Conservation (phyloP, 2,113 vertebrate species). For the Dromaius novaehollandiae region DNA sequence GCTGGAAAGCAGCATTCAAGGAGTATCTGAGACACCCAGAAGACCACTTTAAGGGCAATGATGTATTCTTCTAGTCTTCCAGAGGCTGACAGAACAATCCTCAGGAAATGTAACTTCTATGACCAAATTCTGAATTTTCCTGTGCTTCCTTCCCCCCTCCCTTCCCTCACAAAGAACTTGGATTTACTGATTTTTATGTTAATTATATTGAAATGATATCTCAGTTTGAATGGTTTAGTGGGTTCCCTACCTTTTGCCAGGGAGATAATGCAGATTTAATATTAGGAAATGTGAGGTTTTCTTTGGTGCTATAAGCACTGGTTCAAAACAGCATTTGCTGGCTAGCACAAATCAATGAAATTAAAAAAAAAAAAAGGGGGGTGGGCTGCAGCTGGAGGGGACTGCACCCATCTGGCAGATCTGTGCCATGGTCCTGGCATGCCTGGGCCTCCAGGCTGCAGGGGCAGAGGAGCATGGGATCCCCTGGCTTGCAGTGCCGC, state of each 20-base stretch:
- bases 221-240: neutral
- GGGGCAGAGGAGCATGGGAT: rapidly evolving
- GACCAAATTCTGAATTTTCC: neutral
- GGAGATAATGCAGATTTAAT: neutral
- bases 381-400: neutral
- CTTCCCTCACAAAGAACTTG: neutral
- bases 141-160: neutral
- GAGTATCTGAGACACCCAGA: neutral
- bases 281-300: neutral
- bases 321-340: neutral
- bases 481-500: neutral
- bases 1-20: neutral
- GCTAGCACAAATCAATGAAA: neutral
- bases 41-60: neutral
- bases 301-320: neutral
- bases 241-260: neutral
- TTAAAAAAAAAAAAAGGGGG: neutral
- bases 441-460: too few species aligned
- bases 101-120: neutral
- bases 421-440: rapidly evolving
- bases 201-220: neutral
- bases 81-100: neutral
- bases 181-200: neutral
- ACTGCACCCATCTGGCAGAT: neutral
- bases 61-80: neutral